Conservation (phyloP, 2,113 vertebrate species). For the Rallus limicola region DNA sequence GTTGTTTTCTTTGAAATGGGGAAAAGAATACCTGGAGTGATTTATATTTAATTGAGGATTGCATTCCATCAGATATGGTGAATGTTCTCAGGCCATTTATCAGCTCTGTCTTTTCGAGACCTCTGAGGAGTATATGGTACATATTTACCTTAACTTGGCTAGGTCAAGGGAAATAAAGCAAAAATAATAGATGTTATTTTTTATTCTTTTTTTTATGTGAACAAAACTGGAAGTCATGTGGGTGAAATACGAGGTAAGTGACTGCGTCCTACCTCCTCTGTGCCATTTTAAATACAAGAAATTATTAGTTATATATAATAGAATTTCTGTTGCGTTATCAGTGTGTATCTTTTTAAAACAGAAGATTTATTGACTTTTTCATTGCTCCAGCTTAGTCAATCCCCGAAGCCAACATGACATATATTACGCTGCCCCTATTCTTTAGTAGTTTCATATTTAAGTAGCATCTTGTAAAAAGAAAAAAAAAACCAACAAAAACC, state of each 20-base stretch:
- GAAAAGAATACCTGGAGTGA: slow-evolving; percentile 73
- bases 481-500: too few species aligned
- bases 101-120: slow-evolving; percentile 52
- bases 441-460: background rate
- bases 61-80: slow-evolving; percentile 70
- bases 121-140: slow-evolving; percentile 48
- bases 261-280: slow-evolving; percentile 38
- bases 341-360: slow-evolving; percentile 31
- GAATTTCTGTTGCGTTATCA: slow-evolving; percentile 49
- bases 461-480: background rate
- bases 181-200: slow-evolving; percentile 66
- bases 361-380: slow-evolving; percentile 36
- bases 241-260: slow-evolving; percentile 53
- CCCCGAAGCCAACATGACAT: background rate
- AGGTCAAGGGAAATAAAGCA: slow-evolving; percentile 72
- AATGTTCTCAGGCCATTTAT: slow-evolving; percentile 68
- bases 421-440: background rate
- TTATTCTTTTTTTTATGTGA: slow-evolving; percentile 40
- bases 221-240: slow-evolving; percentile 50
- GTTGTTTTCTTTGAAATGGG: slow-evolving; percentile 69
- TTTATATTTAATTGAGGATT: slow-evolving; percentile 73
- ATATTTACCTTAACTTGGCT: slow-evolving; percentile 66
- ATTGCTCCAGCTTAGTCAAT: background rate
- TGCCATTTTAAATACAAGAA: slow-evolving; percentile 37
- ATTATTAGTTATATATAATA: slow-evolving; percentile 45